Evolutionary conservation across 1,140 invertebrate genomes (phyloP).

Genomic region (Aphelinus atriplicis): DNA sequence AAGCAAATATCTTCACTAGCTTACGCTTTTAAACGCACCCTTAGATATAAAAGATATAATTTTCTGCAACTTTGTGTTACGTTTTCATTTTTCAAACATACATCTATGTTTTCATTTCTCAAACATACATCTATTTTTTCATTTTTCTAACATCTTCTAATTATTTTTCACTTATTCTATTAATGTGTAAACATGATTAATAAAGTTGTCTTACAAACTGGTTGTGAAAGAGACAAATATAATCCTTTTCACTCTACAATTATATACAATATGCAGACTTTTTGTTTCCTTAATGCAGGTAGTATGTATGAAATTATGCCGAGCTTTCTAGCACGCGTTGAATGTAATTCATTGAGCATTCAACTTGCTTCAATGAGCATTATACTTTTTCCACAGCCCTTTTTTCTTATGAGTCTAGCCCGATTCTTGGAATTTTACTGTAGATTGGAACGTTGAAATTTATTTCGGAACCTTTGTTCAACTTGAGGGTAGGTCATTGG

Average conservation of each 20-base stretch:
- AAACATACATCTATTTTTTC: constrained; percentile 16
- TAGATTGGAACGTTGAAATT: constrained; percentile 10
- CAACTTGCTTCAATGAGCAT: constrained; percentile 20
- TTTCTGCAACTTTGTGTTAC: constrained; percentile 1
- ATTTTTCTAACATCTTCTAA: background rate
- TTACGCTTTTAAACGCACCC: constrained; percentile 4
- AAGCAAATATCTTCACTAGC: background rate
- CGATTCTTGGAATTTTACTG: constrained; percentile 10
- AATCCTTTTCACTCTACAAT: constrained; percentile 11
- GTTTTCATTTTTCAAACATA: too few relatives aligned
- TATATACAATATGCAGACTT: constrained; percentile 37
- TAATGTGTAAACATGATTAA: constrained; percentile 20
- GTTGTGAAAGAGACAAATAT: constrained; percentile 28
- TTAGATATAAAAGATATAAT: constrained; percentile 24
- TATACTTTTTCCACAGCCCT: constrained; percentile 35
- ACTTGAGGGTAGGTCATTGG: constrained; percentile 9
- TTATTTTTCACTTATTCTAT: background rate
- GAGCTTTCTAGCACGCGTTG: constrained; percentile 18
- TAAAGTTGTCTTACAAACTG: constrained; percentile 21
- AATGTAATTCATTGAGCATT: constrained; percentile 7
- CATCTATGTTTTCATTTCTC: background rate
- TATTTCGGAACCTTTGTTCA: constrained; percentile 14
- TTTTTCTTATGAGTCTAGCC: constrained; percentile 25
- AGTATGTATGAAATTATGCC: constrained; percentile 19
- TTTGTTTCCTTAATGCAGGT: constrained; percentile 32